phyloP scores from a whole-genome alignment of 2,113 vertebrate species.

The Siniperca knerii region DNA sequence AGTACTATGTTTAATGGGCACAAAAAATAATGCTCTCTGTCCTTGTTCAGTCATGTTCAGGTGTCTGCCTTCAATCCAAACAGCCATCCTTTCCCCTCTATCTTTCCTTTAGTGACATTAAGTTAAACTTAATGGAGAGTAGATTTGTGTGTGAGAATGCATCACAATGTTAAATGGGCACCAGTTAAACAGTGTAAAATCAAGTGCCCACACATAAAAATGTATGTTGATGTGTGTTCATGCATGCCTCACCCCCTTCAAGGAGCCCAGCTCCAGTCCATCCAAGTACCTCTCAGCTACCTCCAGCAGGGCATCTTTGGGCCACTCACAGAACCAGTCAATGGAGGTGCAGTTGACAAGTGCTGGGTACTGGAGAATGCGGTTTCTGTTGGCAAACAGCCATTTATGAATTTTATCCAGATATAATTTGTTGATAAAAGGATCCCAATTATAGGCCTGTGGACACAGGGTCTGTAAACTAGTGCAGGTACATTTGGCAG shows the following conservation, averaged over 20 bases:
- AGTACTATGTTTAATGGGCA: not conserved
- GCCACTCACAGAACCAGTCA: constrained; percentile 95
- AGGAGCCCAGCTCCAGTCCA: constrained; percentile 83
- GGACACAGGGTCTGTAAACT: not conserved
- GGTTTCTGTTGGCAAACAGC: constrained; percentile 81
- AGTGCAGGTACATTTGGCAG: not conserved
- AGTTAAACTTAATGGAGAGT: not conserved
- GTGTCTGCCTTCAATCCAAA: not conserved
- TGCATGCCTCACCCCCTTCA: constrained; percentile 83
- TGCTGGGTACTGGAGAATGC: constrained; percentile 91
- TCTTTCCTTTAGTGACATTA: not conserved
- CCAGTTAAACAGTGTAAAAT: not conserved
- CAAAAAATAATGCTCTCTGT: not conserved
- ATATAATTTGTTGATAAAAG: not conserved
- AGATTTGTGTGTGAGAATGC: not conserved
- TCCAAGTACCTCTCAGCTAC: constrained; percentile 90
- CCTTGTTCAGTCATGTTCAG: not conserved
- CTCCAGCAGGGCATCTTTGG: constrained; percentile 89
- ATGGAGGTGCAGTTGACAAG: constrained; percentile 92
- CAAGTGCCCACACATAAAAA: not conserved
- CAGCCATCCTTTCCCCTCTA: not conserved
- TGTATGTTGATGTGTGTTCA: not conserved
- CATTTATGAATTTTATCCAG: not conserved
- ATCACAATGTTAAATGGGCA: not conserved
- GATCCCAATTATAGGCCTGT: not conserved